Evolutionary conservation across 1,140 invertebrate genomes (phyloP).

Genomic region (Temnothorax curvispinosus): DNA sequence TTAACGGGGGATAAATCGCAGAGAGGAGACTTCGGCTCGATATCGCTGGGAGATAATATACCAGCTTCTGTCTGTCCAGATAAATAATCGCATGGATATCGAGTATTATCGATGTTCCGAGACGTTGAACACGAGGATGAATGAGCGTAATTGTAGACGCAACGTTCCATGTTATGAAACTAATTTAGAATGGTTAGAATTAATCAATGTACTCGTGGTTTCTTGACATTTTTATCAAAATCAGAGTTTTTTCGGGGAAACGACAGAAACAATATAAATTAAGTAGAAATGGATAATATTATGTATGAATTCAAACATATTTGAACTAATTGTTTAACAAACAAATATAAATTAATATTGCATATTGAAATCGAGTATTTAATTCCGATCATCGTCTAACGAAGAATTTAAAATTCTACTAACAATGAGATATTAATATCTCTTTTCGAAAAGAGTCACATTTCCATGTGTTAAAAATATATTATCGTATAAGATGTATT

Average conservation of each 20-base stretch:
- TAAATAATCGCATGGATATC: slow-evolving; percentile 29
- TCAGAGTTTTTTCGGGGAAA: neutral
- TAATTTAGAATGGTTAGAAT: neutral
- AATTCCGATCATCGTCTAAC: neutral
- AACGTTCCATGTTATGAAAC: neutral
- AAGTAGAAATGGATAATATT: neutral
- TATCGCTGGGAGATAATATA: neutral
- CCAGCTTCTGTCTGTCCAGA: neutral
- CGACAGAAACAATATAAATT: neutral
- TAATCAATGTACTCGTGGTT: neutral
- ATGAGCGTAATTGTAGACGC: neutral
- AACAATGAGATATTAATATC: neutral
- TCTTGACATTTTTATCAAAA: neutral
- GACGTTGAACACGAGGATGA: neutral
- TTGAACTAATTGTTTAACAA: neutral
- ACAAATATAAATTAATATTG: neutral
- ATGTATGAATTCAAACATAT: neutral
- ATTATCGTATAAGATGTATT: neutral
- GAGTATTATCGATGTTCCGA: slow-evolving; percentile 13
- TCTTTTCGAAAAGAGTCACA: neutral
- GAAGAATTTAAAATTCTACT: neutral
- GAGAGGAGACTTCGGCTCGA: slow-evolving; percentile 7
- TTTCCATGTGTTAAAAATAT: neutral
- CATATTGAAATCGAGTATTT: neutral
- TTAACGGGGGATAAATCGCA: slow-evolving; percentile 24